Evolutionary conservation across 2,888 invertebrate species (phyloP).

Genomic region (Eilema depressum): DNA sequence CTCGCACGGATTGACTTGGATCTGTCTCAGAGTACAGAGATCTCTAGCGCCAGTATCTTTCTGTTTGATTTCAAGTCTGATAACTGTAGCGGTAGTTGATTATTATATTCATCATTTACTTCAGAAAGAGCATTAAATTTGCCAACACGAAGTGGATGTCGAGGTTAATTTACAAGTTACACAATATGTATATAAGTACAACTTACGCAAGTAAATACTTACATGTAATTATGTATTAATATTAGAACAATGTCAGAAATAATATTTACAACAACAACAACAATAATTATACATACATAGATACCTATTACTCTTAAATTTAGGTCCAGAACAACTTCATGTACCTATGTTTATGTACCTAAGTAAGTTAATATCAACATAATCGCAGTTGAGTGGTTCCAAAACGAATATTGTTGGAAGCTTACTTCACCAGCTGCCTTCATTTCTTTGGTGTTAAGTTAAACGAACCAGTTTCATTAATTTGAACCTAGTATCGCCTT

Average conservation of each 20-base stretch:
- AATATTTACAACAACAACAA: slow-evolving; percentile 55
- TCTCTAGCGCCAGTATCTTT: background rate
- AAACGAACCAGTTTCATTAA: background rate
- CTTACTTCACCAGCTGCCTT: background rate
- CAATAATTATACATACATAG: slow-evolving; percentile 16
- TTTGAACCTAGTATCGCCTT: background rate
- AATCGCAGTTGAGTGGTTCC: background rate
- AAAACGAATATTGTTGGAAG: background rate
- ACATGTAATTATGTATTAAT: slow-evolving; percentile 21
- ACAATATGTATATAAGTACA: slow-evolving; percentile 15
- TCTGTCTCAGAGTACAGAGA: slow-evolving; percentile 11
- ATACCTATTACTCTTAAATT: slow-evolving; percentile 1
- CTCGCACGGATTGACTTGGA: slow-evolving; percentile 55
- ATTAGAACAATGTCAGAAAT: slow-evolving; percentile 43
- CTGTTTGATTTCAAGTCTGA: background rate
- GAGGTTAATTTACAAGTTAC: slow-evolving; percentile 45
- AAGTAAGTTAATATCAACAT: background rate
- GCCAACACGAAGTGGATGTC: slow-evolving; percentile 68
- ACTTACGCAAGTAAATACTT: slow-evolving; percentile 22
- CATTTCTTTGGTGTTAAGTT: background rate
- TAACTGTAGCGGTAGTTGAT: slow-evolving; percentile 34
- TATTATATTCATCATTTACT: slow-evolving; percentile 59
- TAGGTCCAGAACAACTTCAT: slow-evolving; percentile 1
- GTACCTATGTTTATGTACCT: background rate
- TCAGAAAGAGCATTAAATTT: slow-evolving; percentile 61